Percentiles rank a stretch among this genome's conserved stretches.
phyloP scores from a whole-genome alignment of 2,797 vertebrate species.

The Simalia tracyae region DNA sequence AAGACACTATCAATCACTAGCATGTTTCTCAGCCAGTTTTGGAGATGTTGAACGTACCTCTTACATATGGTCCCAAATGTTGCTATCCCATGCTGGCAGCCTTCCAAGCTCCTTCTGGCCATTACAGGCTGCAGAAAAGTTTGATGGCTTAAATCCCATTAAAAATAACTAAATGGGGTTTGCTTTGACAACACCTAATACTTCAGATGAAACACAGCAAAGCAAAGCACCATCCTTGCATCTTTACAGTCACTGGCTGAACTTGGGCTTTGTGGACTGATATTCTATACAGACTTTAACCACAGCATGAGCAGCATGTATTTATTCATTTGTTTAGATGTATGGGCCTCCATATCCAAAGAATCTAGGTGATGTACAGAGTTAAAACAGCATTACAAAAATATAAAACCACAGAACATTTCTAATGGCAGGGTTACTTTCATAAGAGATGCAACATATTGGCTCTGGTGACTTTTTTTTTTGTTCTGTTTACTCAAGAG shows the following conservation, averaged over 20 bases:
- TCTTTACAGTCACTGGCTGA: background rate
- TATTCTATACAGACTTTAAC: background rate
- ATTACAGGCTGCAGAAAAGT: background rate
- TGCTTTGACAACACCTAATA: background rate
- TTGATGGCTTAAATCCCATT: background rate
- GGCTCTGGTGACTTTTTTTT: background rate
- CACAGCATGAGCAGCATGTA: background rate
- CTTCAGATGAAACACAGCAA: background rate
- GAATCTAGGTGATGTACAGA: background rate
- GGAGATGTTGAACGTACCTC: background rate
- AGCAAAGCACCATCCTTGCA: background rate
- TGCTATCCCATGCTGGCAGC: background rate
- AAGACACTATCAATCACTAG: background rate
- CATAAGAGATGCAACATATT: background rate
- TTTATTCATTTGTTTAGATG: background rate
- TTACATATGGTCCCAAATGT: background rate
- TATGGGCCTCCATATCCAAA: background rate
- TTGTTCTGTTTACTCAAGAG: background rate
- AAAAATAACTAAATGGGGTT: background rate
- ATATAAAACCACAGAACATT: background rate
- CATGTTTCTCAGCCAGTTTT: background rate
- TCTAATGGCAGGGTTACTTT: background rate
- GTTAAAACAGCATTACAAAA: background rate
- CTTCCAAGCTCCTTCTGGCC: background rate
- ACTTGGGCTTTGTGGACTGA: background rate